Percentiles rank a stretch among this genome's conserved stretches.
phyloP scores from a whole-genome alignment of 1,140 invertebrate species.

The Saxidomus purpurata region DNA sequence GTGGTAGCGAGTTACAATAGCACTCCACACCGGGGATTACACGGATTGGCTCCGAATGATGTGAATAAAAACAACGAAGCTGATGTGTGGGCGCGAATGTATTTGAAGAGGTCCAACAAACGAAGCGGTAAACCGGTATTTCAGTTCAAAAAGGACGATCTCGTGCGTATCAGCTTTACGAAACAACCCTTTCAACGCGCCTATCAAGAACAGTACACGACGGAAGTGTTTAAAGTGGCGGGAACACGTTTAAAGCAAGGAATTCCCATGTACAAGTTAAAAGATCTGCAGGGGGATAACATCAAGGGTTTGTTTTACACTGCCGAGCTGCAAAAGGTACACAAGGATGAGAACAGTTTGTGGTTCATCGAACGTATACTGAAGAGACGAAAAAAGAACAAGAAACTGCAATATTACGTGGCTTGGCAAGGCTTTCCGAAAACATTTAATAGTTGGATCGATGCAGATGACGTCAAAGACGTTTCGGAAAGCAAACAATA shows the following conservation, averaged over 20 bases:
- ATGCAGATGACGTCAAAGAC: conserved; percentile 51
- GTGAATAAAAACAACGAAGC: conserved; percentile 60
- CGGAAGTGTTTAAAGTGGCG: conserved; percentile 61
- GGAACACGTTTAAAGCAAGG: conserved; percentile 46
- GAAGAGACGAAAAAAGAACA: conserved; percentile 45
- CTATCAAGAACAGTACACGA: conserved; percentile 62
- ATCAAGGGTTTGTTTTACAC: conserved; percentile 58
- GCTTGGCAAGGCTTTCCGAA: conserved; percentile 45
- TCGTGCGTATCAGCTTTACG: conserved; percentile 62
- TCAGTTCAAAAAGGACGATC: conserved; percentile 59
- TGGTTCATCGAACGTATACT: conserved; percentile 44
- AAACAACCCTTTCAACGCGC: conserved; percentile 62
- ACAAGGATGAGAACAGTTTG: conserved; percentile 61
- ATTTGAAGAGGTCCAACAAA: conserved; percentile 59
- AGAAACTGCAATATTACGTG: conserved; percentile 42
- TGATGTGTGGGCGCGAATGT: conserved; percentile 63
- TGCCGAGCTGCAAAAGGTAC: conserved; percentile 60
- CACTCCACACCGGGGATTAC: conserved; percentile 65
- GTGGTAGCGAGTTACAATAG: conserved; percentile 61
- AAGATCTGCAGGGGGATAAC: conserved; percentile 39
- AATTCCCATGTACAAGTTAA: conserved; percentile 60
- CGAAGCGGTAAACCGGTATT: neutral
- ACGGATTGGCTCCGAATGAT: conserved; percentile 58
- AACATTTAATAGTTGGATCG: conserved; percentile 43
- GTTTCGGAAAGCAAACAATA: neutral